These are phyloP conservation scores for Mormyrus hasselquistii DNA, from an alignment of 2,797 vertebrate genomes.

Conservation along the genomic window DNA sequence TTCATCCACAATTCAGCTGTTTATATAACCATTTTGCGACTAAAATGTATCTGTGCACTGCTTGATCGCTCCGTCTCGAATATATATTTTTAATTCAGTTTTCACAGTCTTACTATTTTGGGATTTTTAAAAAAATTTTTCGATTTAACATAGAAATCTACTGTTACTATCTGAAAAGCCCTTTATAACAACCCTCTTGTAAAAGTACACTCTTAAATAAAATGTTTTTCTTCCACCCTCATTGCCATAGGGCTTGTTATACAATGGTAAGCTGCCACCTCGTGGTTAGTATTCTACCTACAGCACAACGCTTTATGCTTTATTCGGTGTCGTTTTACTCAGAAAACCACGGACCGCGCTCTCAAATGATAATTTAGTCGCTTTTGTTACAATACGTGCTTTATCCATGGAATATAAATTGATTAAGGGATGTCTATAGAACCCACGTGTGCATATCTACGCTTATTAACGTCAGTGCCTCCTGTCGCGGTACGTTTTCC, in stretches of 20 bases:
- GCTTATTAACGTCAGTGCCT: background rate
- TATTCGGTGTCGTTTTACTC: background rate
- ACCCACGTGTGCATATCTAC: background rate
- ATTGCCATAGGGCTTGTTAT: background rate
- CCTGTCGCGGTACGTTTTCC: background rate
- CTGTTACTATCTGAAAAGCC: background rate
- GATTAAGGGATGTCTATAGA: background rate
- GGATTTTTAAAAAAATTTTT: too few relatives aligned
- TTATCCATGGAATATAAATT: background rate
- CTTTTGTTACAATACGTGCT: background rate
- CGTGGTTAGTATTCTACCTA: background rate
- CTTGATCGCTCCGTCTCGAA: background rate
- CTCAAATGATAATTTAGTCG: background rate
- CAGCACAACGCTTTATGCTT: background rate
- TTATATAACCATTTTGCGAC: background rate
- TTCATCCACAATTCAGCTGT: background rate
- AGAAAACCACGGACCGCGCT: background rate
- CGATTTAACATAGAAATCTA: background rate
- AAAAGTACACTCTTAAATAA: background rate
- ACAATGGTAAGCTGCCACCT: constrained; percentile 9
- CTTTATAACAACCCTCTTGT: background rate
- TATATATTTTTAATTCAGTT: background rate
- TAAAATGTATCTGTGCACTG: background rate
- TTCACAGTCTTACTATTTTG: background rate
- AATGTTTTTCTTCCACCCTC: background rate